Evolutionary conservation across 2,888 invertebrate genomes (phyloP), one percentile per base, ranked within the genome.

Genomic region (Pyrrhosoma nymphula): DNA sequence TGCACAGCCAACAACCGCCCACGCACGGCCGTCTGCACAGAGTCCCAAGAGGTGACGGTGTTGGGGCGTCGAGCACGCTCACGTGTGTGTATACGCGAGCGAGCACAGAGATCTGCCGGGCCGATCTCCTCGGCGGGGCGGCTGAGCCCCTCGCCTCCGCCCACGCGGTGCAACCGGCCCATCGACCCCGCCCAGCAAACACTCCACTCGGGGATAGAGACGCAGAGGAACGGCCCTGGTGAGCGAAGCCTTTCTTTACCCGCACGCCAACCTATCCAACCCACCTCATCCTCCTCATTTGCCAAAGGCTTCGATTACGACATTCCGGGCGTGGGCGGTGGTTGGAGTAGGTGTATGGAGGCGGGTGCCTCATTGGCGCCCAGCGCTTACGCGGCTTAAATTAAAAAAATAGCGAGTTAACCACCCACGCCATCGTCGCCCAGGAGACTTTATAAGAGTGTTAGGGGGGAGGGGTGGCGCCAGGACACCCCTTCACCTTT

Each of bases 281-380:
- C n/a, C n/a, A n/a, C n/a, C n/a, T n/a, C n/a, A n/a, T n/a, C 69
- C 18, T 16, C 82, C 23, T 26, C 82, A 26, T 16, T 26, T 35
- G 82, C 82, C 82, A 82, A 82, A 82, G 82, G 93, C 93, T 93
- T 93, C 93, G 93, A 93, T 93, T 93, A 93, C 93, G 93, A 93
- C 63, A 93, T 93, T 93, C 89, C 89, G 26, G 55, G 82, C 12
- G 82, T 82, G 82, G 82, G 82, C 35, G 82, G 82, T 35, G 30
- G 69, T n/a, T 8, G 69, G 23, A 3, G 69, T 14, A 35, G 82
- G 35, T 0, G 82, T 14, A 60, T 60, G 60, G 60, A 60, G 30
- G 35, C 16, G 82, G 82, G 82, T 82, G 82, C 82, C 35, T 14
- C 82, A 14, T 30, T 35, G 93, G 93, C 93, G 93, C 93, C 91